Conservation (phyloP, 2,888 invertebrate species). For the Lithophane socia region DNA sequence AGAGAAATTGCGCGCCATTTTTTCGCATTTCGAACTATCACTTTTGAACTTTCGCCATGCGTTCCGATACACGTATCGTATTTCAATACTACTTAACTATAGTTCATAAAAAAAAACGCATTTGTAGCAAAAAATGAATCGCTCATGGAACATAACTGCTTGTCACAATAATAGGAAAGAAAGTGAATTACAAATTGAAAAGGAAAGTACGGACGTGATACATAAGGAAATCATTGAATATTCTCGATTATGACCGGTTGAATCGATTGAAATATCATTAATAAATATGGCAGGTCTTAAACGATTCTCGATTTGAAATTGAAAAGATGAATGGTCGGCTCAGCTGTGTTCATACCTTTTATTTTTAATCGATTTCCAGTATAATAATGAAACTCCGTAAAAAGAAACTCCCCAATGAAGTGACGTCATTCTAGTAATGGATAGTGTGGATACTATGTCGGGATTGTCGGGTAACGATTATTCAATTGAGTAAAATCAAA, state of each 20-base stretch:
- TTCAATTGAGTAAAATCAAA: not conserved
- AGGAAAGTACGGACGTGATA: slow-evolving; percentile 65
- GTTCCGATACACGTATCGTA: slow-evolving; percentile 62
- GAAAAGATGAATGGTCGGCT: slow-evolving; percentile 14
- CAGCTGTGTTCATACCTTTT: not conserved
- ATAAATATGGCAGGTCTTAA: slow-evolving; percentile 33
- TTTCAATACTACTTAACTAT: slow-evolving; percentile 25
- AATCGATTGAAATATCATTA: slow-evolving; percentile 50
- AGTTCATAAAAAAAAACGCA: slow-evolving; percentile 37
- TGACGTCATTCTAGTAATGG: not conserved
- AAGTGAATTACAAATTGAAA: slow-evolving; percentile 69
- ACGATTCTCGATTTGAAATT: slow-evolving; percentile 37
- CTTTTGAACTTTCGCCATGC: slow-evolving; percentile 52
- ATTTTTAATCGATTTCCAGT: not conserved
- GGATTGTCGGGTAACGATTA: not conserved
- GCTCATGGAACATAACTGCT: slow-evolving; percentile 52
- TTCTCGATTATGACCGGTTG: slow-evolving; percentile 43
- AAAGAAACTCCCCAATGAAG: not conserved
- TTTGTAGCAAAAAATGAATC: slow-evolving; percentile 62
- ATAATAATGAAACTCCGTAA: not conserved
- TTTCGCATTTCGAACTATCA: slow-evolving; percentile 33
- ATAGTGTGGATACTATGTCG: not conserved
- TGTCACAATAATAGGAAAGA: slow-evolving; percentile 67
- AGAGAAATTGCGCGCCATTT: slow-evolving; percentile 6
- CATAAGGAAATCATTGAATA: slow-evolving; percentile 61